Conservation (phyloP, 2,113 vertebrate genomes). For the Macrotus californicus region DNA sequence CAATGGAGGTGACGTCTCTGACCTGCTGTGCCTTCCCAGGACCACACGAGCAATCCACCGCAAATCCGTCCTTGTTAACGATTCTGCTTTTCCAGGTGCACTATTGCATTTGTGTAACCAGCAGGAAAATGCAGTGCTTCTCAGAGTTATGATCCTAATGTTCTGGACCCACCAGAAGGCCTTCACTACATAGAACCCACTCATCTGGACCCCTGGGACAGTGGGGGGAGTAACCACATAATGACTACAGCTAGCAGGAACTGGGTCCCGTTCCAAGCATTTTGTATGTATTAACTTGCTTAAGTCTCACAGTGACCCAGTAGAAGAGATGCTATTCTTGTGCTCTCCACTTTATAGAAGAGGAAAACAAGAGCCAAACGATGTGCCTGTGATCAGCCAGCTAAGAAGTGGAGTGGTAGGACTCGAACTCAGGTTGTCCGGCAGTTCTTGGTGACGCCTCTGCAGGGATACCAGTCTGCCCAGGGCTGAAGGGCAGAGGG, state of each 20-base stretch:
- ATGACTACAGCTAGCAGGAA: neutral
- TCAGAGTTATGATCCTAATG: neutral
- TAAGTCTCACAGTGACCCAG: neutral
- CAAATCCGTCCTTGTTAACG: neutral
- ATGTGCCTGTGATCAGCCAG: neutral
- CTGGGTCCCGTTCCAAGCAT: neutral
- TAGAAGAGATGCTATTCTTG: neutral
- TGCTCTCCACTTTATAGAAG: neutral
- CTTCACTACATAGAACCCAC: neutral
- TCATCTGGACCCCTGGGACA: slow-evolving; percentile 12
- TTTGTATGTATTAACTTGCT: neutral
- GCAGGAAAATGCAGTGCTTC: neutral
- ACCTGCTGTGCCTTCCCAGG: neutral
- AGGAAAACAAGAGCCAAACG: neutral
- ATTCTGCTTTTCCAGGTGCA: neutral
- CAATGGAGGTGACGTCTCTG: neutral
- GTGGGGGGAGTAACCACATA: neutral
- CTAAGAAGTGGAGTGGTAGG: neutral
- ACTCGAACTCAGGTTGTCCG: neutral
- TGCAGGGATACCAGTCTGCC: neutral
- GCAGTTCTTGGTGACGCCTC: neutral
- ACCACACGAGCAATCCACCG: neutral
- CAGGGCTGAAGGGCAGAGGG: neutral
- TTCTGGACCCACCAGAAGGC: neutral
- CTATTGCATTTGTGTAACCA: neutral